Percentiles rank a stretch among this genome's conserved stretches.
phyloP scores from a whole-genome alignment of 2,113 vertebrate species.

The Oxyura jamaicensis region DNA sequence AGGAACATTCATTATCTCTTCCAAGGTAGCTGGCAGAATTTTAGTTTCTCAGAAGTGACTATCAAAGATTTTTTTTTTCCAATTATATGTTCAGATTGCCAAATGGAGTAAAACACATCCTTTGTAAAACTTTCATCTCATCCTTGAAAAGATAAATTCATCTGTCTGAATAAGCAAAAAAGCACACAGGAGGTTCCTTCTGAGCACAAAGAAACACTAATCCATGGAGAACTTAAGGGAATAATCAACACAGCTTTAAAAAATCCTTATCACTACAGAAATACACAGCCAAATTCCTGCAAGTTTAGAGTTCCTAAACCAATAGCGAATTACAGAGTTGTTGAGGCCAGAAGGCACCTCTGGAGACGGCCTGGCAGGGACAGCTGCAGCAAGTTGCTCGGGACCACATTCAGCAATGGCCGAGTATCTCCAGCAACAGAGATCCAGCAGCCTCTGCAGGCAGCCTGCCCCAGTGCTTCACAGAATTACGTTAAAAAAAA shows the following conservation, averaged over 20 bases:
- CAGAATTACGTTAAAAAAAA: neutral
- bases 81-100: slow-evolving; percentile 53
- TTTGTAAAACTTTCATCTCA: slow-evolving; percentile 25
- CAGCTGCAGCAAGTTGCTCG: neutral
- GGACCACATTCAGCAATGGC: neutral
- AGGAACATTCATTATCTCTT: neutral
- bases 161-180: neutral
- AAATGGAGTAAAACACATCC: neutral
- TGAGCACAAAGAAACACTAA: neutral
- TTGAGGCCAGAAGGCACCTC: neutral
- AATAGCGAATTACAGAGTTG: neutral
- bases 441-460: neutral
- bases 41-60: neutral
- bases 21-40: slow-evolving; percentile 1
- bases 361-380: neutral
- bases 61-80: slow-evolving; percentile 5
- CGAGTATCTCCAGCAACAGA: neutral
- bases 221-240: neutral
- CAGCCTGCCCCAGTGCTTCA: neutral
- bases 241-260: neutral
- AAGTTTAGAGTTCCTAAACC: neutral
- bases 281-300: neutral
- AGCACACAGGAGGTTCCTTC: neutral
- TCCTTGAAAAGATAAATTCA: slow-evolving; percentile 25
- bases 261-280: neutral